Conservation (phyloP, 2,888 invertebrate species). For the Tetramorium bicarinatum region DNA sequence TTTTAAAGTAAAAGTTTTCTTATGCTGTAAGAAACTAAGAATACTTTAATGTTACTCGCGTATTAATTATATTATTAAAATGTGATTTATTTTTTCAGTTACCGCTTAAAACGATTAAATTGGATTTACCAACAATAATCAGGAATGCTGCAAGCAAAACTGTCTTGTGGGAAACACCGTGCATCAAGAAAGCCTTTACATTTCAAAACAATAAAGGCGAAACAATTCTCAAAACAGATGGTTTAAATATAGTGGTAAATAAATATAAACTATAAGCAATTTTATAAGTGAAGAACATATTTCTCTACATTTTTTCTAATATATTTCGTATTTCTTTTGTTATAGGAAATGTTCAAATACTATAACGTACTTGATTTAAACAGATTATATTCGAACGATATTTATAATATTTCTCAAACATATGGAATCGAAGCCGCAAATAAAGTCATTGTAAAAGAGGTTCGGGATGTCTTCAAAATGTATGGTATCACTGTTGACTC, state of each 20-base stretch:
- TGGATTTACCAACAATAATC: slow-evolving; percentile 93
- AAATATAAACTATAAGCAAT: neutral
- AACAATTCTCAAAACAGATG: slow-evolving; percentile 95
- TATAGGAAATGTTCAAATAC: slow-evolving; percentile 94
- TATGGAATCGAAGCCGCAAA: slow-evolving; percentile 99
- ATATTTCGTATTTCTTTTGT: slow-evolving; percentile 47
- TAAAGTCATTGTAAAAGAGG: slow-evolving; percentile 96
- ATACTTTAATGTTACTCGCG: neutral
- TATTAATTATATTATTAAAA: neutral
- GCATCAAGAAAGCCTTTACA: slow-evolving; percentile 95
- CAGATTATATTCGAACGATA: slow-evolving; percentile 96
- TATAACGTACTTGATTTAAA: slow-evolving; percentile 92
- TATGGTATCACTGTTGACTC: slow-evolving; percentile 99
- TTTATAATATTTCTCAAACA: slow-evolving; percentile 95
- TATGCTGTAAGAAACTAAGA: neutral
- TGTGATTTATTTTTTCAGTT: slow-evolving; percentile 84
- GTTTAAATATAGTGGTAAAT: slow-evolving; percentile 94
- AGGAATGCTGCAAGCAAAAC: slow-evolving; percentile 91
- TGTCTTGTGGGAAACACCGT: slow-evolving; percentile 92
- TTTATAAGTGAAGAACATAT: neutral
- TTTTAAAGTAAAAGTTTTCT: neutral
- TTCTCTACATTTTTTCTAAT: neutral
- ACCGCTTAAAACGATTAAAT: slow-evolving; percentile 88
- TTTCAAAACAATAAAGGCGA: slow-evolving; percentile 89
- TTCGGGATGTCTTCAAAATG: slow-evolving; percentile 97